Evolutionary conservation across 1,140 invertebrate species (phyloP), one percentile per base, ranked within the genome.

Genomic region (Neelides sp.): DNA sequence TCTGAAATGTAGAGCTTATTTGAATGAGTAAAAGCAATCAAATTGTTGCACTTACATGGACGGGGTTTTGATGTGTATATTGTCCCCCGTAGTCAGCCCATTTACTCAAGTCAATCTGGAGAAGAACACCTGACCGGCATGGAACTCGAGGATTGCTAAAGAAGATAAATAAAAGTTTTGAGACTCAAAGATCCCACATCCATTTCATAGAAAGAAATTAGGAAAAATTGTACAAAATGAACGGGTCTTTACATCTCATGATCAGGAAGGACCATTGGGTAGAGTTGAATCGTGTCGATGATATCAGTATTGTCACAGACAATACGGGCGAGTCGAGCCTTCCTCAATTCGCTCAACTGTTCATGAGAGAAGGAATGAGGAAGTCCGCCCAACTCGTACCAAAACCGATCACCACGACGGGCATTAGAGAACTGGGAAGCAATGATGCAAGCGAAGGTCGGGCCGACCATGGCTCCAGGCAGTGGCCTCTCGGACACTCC

Each of bases 291-390:
- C 0, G 85, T 87, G 59, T 88, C 83, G 41, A 94, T 83, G 27
- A 89, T 73, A 66, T 95, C 90, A 1, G 85, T 90, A 64, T 96
- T 98, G 64, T 96, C 89, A 67, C 94, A 98, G 46, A 98, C 84
- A 30, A 98, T 69, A 51, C 87, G 75, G 0, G 91, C 80, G 0
- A 98, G 70, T 57, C 81, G 79, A 0, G 81, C 70, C 67, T 94
- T 94, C 47, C 86, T 76, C 43, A 98, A 79, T 69, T 97, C 89
- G 50, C 78, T 75, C 35, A 98, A 66, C 73, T 98, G 94, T 63
- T 87, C 86, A 63, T 69, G 77, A 1, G 84, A 86, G 66, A 94
- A 94, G 1, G 86, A 85, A 20, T 89, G 92, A 1, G 88, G 89
- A 63, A 91, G 85, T 64, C 90, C 82, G 4, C 83, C 82, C 46